Percentiles rank a stretch among this genome's conserved stretches.
Conservation (phyloP, 2,797 vertebrate genomes). For the Clarias fuscus region DNA sequence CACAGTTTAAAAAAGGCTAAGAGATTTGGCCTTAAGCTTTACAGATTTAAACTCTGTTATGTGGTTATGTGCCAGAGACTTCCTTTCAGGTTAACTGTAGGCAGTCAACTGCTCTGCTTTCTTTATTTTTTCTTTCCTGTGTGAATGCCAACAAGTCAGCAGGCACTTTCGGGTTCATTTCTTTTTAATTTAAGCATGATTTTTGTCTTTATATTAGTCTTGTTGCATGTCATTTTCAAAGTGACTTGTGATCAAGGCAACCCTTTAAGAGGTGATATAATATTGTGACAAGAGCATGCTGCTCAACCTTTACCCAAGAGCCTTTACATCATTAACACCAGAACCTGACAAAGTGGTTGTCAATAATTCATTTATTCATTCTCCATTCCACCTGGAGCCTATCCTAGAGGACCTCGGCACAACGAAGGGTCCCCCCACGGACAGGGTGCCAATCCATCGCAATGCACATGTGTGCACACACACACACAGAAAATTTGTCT, state of each 20-base stretch:
- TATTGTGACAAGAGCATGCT: not conserved
- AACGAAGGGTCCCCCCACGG: too few relatives aligned
- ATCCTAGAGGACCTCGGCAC: too few relatives aligned
- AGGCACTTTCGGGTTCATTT: slow-evolving; percentile 39
- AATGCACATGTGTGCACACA: too few relatives aligned
- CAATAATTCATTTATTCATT: not conserved
- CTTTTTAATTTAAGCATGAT: slow-evolving; percentile 29
- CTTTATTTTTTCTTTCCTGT: slow-evolving; percentile 32
- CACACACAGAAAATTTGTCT: too few relatives aligned
- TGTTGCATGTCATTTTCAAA: slow-evolving; percentile 2
- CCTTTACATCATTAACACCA: slow-evolving; percentile 4
- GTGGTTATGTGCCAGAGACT: slow-evolving; percentile 28
- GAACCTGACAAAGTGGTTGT: not conserved
- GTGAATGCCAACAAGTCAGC: slow-evolving; percentile 42
- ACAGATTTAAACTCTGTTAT: slow-evolving; percentile 2
- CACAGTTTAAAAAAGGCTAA: not conserved
- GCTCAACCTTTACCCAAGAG: not conserved
- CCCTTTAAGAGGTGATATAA: not conserved
- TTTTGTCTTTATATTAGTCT: slow-evolving; percentile 18
- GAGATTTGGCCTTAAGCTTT: not conserved
- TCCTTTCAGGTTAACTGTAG: not conserved
- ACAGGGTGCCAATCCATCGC: too few relatives aligned
- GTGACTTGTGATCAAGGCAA: slow-evolving; percentile 10
- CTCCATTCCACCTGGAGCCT: too few relatives aligned
- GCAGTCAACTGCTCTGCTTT: slow-evolving; percentile 6